A percentile compares a stretch with the other conserved stretches of the same genome.
Conservation (phyloP, 2,797 vertebrate species). For the Enteromius anoplus region DNA sequence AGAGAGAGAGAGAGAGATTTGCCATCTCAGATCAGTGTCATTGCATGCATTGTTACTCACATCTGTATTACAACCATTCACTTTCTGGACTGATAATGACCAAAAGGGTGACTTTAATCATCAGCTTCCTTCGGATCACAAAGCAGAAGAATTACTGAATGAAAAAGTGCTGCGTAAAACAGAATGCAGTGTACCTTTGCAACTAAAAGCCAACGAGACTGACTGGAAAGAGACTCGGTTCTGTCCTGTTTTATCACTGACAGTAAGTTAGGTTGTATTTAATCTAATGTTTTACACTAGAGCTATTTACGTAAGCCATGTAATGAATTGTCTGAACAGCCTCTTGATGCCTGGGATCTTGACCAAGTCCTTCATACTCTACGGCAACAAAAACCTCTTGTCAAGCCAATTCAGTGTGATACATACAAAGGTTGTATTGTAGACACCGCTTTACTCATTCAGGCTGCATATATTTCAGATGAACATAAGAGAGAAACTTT, state of each 20-base stretch:
- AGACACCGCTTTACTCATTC: background rate
- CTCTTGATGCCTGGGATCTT: constrained; percentile 72
- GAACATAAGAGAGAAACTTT: background rate
- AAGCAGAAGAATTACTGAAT: constrained; percentile 5
- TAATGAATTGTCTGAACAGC: constrained; percentile 67
- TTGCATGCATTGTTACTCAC: constrained; percentile 39
- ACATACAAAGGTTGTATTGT: constrained; percentile 36
- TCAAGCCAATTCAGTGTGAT: constrained; percentile 28
- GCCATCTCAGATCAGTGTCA: background rate
- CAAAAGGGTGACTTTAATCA: background rate
- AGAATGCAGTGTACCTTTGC: background rate
- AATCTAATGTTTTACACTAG: background rate
- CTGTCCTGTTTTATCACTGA: constrained; percentile 55
- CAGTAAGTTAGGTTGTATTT: constrained; percentile 54
- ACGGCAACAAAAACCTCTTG: constrained; percentile 46
- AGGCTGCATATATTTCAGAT: background rate
- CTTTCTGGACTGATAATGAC: constrained; percentile 16
- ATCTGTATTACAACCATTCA: constrained; percentile 24
- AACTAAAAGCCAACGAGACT: constrained; percentile 7
- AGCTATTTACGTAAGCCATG: background rate
- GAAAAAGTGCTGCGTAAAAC: background rate
- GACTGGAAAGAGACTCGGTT: background rate
- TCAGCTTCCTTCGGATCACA: background rate
- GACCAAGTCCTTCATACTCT: constrained; percentile 70
- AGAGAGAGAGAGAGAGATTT: constrained; percentile 15